Conservation (phyloP, 2,797 vertebrate species). For the Labeo calbasu region DNA sequence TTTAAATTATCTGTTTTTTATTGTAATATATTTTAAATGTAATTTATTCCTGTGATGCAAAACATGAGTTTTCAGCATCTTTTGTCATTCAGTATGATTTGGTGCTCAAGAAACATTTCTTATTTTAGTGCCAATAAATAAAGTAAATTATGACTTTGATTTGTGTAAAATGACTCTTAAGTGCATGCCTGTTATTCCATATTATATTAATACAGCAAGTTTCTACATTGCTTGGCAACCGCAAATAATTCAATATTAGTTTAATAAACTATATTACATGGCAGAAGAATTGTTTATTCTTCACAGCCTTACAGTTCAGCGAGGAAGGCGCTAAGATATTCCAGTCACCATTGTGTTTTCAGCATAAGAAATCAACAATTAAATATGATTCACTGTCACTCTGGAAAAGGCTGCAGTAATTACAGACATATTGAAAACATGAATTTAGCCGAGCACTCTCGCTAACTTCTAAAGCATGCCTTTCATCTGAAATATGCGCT, state of each 20-base stretch:
- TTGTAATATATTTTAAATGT: not conserved
- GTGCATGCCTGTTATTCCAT: not conserved
- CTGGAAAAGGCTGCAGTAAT: constrained; percentile 39
- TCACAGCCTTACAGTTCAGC: not conserved
- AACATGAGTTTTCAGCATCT: not conserved
- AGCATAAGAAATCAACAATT: constrained; percentile 35
- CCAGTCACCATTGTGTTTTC: not conserved
- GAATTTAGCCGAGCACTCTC: not conserved
- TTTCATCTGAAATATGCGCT: constrained; percentile 16
- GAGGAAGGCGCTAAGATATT: constrained; percentile 17
- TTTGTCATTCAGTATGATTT: not conserved
- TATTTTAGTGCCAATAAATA: not conserved
- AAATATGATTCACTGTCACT: constrained; percentile 31
- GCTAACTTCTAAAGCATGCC: not conserved
- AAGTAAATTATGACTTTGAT: not conserved
- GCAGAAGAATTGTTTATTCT: not conserved
- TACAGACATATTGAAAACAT: constrained; percentile 38
- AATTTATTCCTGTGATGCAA: not conserved
- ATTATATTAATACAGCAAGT: not conserved
- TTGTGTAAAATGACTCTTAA: not conserved
- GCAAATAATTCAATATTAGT: not conserved
- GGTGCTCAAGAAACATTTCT: not conserved
- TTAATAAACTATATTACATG: constrained; percentile 1
- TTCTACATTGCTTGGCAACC: not conserved
- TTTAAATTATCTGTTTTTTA: not conserved